Percentiles rank a stretch among this genome's conserved stretches.
Evolutionary conservation across 2,888 invertebrate genomes (phyloP).

Genomic region (Gymnosoma rotundatum): DNA sequence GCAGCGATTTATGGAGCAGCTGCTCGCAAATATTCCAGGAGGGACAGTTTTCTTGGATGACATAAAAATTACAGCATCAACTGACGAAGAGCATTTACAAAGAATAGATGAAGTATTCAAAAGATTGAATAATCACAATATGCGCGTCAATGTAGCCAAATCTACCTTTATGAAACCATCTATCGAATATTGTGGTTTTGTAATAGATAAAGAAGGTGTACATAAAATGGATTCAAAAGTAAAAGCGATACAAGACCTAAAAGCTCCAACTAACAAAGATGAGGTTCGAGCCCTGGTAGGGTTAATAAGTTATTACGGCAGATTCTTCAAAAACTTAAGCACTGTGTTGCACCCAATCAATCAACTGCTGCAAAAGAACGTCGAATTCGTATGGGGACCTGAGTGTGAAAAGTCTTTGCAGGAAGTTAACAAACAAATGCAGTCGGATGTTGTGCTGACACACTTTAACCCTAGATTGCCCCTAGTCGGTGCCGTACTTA

Average conservation of each 20-base stretch:
- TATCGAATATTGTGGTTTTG: slow-evolving; percentile 75
- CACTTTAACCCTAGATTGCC: slow-evolving; percentile 74
- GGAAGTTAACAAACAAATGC: slow-evolving; percentile 72
- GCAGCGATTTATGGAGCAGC: slow-evolving; percentile 75
- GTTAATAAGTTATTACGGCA: slow-evolving; percentile 76
- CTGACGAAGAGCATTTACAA: slow-evolving; percentile 72
- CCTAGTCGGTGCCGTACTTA: slow-evolving; percentile 76
- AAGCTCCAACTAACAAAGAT: slow-evolving; percentile 71
- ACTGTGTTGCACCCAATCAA: slow-evolving; percentile 74
- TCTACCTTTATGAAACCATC: slow-evolving; percentile 73
- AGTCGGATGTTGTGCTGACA: slow-evolving; percentile 70
- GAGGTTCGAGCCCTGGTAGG: slow-evolving; percentile 73
- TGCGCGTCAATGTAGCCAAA: slow-evolving; percentile 73
- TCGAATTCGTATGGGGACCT: background rate
- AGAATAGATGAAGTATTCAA: slow-evolving; percentile 72
- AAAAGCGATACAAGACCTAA: slow-evolving; percentile 73
- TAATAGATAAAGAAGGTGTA: slow-evolving; percentile 75
- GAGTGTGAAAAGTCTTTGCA: slow-evolving; percentile 72
- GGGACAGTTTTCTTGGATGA: slow-evolving; percentile 57
- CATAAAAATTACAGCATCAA: slow-evolving; percentile 71
- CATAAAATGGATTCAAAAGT: slow-evolving; percentile 75
- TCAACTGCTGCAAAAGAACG: slow-evolving; percentile 28
- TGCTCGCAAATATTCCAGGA: slow-evolving; percentile 72
- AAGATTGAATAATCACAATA: slow-evolving; percentile 71
- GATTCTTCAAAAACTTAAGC: slow-evolving; percentile 76